Evolutionary conservation across 2,113 vertebrate genomes (phyloP).

Genomic region (Clupea harengus): DNA sequence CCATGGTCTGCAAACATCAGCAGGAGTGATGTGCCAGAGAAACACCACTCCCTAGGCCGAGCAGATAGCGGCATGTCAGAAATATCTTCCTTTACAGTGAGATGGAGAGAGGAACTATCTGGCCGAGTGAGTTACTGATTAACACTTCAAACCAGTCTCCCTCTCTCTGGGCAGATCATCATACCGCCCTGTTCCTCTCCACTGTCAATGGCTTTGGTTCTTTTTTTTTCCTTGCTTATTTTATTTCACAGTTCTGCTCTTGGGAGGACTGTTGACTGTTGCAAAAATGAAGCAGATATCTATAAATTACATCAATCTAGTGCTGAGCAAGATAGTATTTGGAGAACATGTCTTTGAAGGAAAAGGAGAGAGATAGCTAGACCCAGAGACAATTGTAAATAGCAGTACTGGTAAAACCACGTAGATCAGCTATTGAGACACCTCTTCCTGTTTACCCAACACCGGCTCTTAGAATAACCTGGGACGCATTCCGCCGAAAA

Average conservation of each 20-base stretch:
- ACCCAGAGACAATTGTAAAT: slow-evolving; percentile 4
- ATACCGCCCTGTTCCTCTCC: background rate
- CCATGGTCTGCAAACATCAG: background rate
- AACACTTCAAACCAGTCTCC: slow-evolving; percentile 6
- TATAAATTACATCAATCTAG: background rate
- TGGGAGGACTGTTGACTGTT: background rate
- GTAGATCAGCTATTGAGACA: background rate
- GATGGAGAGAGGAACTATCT: background rate
- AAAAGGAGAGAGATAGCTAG: background rate
- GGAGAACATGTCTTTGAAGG: background rate
- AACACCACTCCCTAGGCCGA: background rate
- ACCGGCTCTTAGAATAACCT: slow-evolving; percentile 46
- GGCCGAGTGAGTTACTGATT: slow-evolving; percentile 25
- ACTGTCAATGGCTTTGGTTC: background rate
- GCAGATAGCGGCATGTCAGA: slow-evolving; percentile 6
- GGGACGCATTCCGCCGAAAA: slow-evolving; percentile 58
- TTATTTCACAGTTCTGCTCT: background rate
- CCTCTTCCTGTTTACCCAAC: slow-evolving; percentile 36
- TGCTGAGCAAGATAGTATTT: background rate
- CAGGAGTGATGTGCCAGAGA: background rate
- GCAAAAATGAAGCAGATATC: background rate
- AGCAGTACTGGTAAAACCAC: background rate
- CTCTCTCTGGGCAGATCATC: background rate
- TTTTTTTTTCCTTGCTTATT: background rate
- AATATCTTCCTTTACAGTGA: background rate